Evolutionary conservation across 2,113 vertebrate genomes (phyloP).

Genomic region (Rhadina sibilatrix): DNA sequence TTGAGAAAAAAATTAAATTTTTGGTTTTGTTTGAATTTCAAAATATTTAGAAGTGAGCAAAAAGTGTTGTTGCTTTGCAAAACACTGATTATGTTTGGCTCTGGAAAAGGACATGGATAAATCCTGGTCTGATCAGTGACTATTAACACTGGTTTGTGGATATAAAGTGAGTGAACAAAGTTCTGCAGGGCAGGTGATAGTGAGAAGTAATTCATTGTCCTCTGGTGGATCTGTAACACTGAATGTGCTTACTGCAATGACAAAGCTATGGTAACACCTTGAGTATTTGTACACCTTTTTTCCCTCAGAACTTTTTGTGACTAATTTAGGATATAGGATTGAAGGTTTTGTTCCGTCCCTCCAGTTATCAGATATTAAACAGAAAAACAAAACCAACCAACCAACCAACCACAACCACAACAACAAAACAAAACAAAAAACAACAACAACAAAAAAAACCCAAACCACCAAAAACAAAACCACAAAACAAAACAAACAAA

Average conservation of each 20-base stretch:
- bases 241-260: neutral
- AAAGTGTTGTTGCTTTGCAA: neutral
- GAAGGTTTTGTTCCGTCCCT: neutral
- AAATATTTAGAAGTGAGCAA: neutral
- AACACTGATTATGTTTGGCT: neutral
- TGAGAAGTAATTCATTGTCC: neutral
- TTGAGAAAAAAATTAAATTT: neutral
- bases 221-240: neutral
- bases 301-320: neutral
- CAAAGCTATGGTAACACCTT: neutral
- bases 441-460: too few species aligned
- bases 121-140: neutral
- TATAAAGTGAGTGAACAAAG: neutral
- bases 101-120: neutral
- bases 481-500: too few species aligned
- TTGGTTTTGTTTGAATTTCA: neutral
- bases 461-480: too few species aligned
- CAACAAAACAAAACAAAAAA: neutral
- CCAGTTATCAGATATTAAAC: neutral
- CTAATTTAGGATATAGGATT: neutral
- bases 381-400: neutral
- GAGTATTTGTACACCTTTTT: neutral
- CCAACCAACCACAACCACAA: accelerated
- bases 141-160: neutral
- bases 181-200: neutral